Evolutionary conservation across 2,888 invertebrate species (phyloP), one percentile per base, ranked within the genome.

Genomic region (Plebejus argus): DNA sequence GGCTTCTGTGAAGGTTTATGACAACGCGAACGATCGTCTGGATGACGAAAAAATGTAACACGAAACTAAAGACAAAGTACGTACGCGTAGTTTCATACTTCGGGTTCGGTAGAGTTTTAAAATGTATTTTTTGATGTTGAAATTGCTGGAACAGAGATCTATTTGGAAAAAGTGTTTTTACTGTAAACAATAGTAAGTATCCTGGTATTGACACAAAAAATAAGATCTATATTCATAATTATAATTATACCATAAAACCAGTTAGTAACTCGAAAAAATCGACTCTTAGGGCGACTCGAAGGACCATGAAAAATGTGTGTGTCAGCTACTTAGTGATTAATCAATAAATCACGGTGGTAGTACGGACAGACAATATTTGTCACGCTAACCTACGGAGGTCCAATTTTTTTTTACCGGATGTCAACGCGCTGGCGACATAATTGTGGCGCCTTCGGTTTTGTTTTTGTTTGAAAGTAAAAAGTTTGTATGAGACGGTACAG

Each of bases 281-380:
- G 20, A 66, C 61, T 28, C n/a, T n/a, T n/a, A n/a, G n/a, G n/a
- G n/a, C n/a, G 20, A 20, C n/a, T 58, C 61, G 8, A 66, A 23
- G 23, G 66, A 78, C 49, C 74, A 79, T 79, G 76, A 79, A 78
- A 82, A 81, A 81, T 75, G 77, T 79, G 83, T 82, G 82, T 85
- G 85, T 85, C 86, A 84, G 82, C 83, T 79, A 82, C 76, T 70
- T 56, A 56, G 77, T 58, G 72, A 58, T 72, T 77, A 78, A 77
- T 85, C 85, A 82, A 91, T 92, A 91, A 92, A 91, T 92, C 92
- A 91, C 89, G 86, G 84, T 81, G 86, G 84, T 83, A 84, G 82
- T 81, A 85, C 82, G 82, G 83, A 85, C 86, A 84, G 76, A 72
- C 23, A 71, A 86, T 87, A 89, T 87, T 89, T 86, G 88, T 86